Percentiles rank a stretch among this genome's conserved stretches.
Evolutionary conservation across 2,113 vertebrate species (phyloP).

Genomic region (Eptesicus fuscus): DNA sequence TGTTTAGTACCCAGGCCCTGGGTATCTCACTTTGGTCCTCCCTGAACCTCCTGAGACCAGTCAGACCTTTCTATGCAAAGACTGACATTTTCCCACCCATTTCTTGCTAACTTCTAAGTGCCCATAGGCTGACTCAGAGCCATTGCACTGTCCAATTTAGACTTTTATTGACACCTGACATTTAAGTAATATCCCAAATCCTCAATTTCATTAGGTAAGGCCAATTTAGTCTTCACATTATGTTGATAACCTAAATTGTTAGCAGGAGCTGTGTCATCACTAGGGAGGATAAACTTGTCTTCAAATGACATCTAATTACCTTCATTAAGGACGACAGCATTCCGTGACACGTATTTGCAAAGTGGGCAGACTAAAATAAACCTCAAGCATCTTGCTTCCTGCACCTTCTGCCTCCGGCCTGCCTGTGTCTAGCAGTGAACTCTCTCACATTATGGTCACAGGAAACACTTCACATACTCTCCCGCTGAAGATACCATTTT

Average conservation of each 20-base stretch:
- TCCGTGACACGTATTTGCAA: slow-evolving; percentile 52
- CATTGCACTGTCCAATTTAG: not conserved
- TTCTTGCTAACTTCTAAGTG: not conserved
- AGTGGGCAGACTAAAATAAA: slow-evolving; percentile 63
- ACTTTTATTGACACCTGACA: slow-evolving; percentile 55
- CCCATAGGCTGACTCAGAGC: not conserved
- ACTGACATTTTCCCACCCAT: accelerated
- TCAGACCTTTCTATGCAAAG: not conserved
- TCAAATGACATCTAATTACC: slow-evolving; percentile 77
- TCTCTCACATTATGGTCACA: not conserved
- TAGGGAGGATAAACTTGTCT: slow-evolving; percentile 65
- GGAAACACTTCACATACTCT: not conserved
- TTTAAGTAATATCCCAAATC: slow-evolving; percentile 19
- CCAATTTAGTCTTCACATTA: slow-evolving; percentile 30
- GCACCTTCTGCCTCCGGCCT: not conserved
- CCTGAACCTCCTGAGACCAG: not conserved
- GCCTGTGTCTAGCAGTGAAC: not conserved
- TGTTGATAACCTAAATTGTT: slow-evolving; percentile 57
- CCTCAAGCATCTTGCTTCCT: slow-evolving; percentile 42
- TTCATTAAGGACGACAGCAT: slow-evolving; percentile 74
- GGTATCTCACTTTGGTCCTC: not conserved
- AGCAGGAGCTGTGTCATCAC: slow-evolving; percentile 58
- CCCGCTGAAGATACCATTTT: not conserved
- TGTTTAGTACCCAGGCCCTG: not conserved
- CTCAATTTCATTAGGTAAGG: slow-evolving; percentile 39